Base-by-base conservation (phyloP, 92 coral and sea anemone genomes). In the Heliopora coerulea region DNA sequence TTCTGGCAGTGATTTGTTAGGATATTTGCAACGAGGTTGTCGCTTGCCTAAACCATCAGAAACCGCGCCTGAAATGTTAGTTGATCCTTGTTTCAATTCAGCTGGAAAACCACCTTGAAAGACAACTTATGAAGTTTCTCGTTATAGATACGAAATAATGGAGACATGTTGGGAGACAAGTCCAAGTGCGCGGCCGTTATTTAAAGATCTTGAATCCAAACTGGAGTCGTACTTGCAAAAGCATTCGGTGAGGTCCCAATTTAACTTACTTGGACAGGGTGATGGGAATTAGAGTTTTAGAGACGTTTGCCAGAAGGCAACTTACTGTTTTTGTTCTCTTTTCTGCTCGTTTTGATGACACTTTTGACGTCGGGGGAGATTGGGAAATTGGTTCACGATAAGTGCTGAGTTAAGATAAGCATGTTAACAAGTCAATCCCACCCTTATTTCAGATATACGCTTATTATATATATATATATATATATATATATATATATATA, bases 31-130 rank as follows among this genome's bases (percentile, higher is more conserved):
- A 14, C 44, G 26, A 24, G 76, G 76, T 29, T 3, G 14, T 52
- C 76, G 76, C 39, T 69, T 69, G 30, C 17, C 62, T 0, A 27
- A 52, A 52, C 76, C 76, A 1, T 17, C 60, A 1, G 76, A 49
- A 33, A 69, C 76, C 17, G 0, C 62, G 28, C 28, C 76, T 52
- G n/a, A 50, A 17, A 52, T 32, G 76, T 69, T 12, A 69, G 76
- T 69, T 46, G 52, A 8, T 15, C n/a, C n/a, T n/a, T 46, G 52
- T 15, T 15, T 46, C 3, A 2, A 46, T 2, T 6, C 17, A 6
- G 52, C 10, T 33, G 3, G 26, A 8, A 9, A 61, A 65, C 23
- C 6, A 1, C n/a, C 8, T 19, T 18, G 20, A 17, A 37, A 18
- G 27, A 62, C 0, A 8, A 62, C 14, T n/a, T 62, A 62, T 17